These are phyloP conservation scores for Hyalella azteca DNA, from an alignment of 2,888 invertebrate species.

Conservation along the genomic window DNA sequence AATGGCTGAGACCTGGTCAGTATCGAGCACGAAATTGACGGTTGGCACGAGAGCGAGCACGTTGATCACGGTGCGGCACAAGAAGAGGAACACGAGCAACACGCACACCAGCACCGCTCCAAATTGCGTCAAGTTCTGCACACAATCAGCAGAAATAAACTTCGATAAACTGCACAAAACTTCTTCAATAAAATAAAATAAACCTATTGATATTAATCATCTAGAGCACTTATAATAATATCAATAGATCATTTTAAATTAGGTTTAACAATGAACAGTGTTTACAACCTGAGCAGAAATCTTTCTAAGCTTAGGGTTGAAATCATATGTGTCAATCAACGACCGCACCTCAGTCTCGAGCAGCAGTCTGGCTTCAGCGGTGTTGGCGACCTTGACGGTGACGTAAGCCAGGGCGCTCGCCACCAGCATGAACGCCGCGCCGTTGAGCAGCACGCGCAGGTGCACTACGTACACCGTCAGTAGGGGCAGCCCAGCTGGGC, in stretches of 20 bases:
- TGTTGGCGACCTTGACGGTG: conserved; percentile 42
- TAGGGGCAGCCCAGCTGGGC: background rate
- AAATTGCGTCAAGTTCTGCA: conserved; percentile 38
- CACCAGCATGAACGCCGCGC: conserved; percentile 37
- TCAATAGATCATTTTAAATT: too few species aligned
- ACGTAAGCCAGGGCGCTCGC: conserved; percentile 37
- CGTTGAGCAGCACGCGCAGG: conserved; percentile 39
- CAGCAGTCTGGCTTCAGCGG: conserved; percentile 38
- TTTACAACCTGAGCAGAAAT: too few species aligned
- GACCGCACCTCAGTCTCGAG: conserved; percentile 41
- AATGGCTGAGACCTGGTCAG: conserved; percentile 49
- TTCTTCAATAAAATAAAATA: background rate
- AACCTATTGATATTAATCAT: too few species aligned
- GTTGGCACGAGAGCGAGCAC: conserved; percentile 39
- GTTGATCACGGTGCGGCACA: conserved; percentile 39
- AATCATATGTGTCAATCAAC: too few species aligned
- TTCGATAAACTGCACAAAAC: background rate
- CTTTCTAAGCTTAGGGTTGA: too few species aligned
- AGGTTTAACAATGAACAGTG: too few species aligned
- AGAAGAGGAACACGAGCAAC: conserved; percentile 35
- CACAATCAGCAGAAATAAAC: too few species aligned
- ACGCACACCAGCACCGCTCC: conserved; percentile 39
- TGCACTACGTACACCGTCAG: conserved; percentile 38
- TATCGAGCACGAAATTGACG: conserved; percentile 39
- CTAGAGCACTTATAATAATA: too few species aligned